A percentile compares a stretch with the other conserved stretches of the same genome.
phyloP scores from a whole-genome alignment of 2,113 vertebrate genomes.

The Xenotilapia caudafasciata region DNA sequence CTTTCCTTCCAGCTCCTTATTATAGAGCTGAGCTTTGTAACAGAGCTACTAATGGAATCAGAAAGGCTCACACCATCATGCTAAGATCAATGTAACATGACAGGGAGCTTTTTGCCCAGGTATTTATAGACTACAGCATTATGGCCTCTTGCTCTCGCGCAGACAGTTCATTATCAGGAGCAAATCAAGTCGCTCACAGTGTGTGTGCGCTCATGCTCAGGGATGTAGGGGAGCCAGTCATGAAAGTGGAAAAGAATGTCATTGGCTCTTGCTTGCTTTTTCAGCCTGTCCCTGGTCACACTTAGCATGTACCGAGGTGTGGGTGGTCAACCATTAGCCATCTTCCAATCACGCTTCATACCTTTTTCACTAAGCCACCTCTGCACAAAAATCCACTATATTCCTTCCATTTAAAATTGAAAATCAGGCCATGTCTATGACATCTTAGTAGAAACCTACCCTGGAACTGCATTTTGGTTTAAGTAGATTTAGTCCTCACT shows the following conservation, averaged over 20 bases:
- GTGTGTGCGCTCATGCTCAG: neutral
- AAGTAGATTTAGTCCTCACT: neutral
- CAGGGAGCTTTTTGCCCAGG: conserved; percentile 60
- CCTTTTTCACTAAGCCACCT: neutral
- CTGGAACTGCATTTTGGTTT: neutral
- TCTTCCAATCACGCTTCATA: neutral
- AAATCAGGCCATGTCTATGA: neutral
- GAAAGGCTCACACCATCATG: conserved; percentile 36
- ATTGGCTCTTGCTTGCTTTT: conserved; percentile 18
- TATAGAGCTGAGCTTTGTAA: conserved; percentile 21
- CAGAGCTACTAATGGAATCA: conserved; percentile 47
- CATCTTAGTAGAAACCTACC: neutral
- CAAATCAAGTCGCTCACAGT: conserved; percentile 40
- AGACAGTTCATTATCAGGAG: conserved; percentile 48
- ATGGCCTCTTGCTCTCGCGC: conserved; percentile 6
- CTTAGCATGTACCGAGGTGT: neutral
- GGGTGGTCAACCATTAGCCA: neutral
- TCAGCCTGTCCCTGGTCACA: neutral
- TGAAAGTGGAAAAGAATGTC: conserved; percentile 65
- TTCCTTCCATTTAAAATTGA: neutral
- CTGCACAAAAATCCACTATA: neutral
- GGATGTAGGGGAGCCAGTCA: neutral
- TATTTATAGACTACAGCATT: conserved; percentile 61
- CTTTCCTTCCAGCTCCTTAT: neutral
- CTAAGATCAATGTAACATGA: conserved; percentile 65